These are phyloP conservation scores for Bucorvus abyssinicus DNA, from an alignment of 2,797 vertebrate genomes.

Conservation along the genomic window DNA sequence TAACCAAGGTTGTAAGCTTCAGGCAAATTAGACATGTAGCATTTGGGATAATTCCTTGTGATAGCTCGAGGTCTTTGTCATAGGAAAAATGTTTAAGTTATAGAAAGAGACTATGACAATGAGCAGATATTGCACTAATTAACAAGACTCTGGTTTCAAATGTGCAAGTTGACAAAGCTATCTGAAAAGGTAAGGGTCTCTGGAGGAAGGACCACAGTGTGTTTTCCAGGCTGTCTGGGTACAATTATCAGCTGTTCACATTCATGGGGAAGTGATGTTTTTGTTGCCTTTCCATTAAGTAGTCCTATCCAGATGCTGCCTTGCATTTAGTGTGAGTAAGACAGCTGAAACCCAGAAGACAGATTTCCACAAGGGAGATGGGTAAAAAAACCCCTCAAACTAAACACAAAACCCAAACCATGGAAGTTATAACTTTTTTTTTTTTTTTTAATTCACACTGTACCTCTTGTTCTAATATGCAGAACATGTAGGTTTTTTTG, in stretches of 20 bases:
- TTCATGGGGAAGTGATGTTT: neutral
- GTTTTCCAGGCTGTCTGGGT: neutral
- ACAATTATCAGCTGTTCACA: neutral
- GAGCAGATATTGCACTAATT: neutral
- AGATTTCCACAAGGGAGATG: neutral
- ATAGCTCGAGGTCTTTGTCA: rapidly evolving
- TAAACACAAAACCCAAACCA: neutral
- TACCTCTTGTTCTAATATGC: neutral
- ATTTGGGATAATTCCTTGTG: neutral
- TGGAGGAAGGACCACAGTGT: neutral
- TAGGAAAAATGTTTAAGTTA: neutral
- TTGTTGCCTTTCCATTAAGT: neutral
- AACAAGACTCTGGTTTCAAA: neutral
- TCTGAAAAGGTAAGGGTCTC: neutral
- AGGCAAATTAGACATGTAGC: neutral
- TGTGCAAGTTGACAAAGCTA: neutral
- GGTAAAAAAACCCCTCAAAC: neutral
- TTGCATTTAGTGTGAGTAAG: neutral
- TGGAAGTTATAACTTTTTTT: neutral
- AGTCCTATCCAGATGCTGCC: neutral
- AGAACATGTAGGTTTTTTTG: too few species aligned
- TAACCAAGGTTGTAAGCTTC: neutral
- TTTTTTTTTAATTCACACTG: neutral
- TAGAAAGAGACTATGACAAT: neutral
- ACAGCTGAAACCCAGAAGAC: neutral